Percentiles rank a stretch among this genome's conserved stretches.
Evolutionary conservation across 2,888 invertebrate species (phyloP).

Genomic region (Polydrusus tereticollis): DNA sequence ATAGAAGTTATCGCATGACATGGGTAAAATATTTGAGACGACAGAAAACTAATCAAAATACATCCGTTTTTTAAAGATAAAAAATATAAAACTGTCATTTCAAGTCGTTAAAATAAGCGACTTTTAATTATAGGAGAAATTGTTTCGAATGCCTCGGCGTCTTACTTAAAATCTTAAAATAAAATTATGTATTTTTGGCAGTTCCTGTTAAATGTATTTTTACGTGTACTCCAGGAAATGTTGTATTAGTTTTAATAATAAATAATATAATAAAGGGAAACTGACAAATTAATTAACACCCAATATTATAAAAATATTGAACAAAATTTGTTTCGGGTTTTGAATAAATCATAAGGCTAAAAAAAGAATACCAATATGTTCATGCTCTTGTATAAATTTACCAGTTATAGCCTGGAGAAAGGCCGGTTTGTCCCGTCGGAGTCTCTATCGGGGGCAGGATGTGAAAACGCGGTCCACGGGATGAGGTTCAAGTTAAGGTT

Average conservation of each 20-base stretch:
- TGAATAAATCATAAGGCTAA: too few relatives aligned
- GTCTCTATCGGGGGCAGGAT: too few relatives aligned
- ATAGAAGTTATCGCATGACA: neutral
- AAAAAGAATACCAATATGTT: too few relatives aligned
- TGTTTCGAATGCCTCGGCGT: neutral
- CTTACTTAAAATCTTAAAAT: neutral
- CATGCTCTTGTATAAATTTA: too few relatives aligned
- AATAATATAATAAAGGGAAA: neutral
- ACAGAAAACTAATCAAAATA: constrained; percentile 15
- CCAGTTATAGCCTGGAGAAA: too few relatives aligned
- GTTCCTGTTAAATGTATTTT: constrained; percentile 1
- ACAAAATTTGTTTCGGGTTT: too few relatives aligned
- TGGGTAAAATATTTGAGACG: constrained; percentile 2
- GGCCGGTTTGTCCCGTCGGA: too few relatives aligned
- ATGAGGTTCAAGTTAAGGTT: too few relatives aligned
- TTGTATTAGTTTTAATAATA: neutral
- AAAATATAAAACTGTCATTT: constrained; percentile 11
- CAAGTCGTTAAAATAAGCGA: neutral
- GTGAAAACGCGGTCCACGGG: too few relatives aligned
- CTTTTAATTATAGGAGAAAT: constrained; percentile 11
- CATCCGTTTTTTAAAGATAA: constrained; percentile 12
- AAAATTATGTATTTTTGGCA: constrained; percentile 2
- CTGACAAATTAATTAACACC: too few relatives aligned
- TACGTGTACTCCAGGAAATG: constrained; percentile 2
- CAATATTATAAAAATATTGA: too few relatives aligned